A percentile compares a stretch with the other conserved stretches of the same genome.
Conservation (phyloP, 2,888 invertebrate species). For the Cancer borealis region DNA sequence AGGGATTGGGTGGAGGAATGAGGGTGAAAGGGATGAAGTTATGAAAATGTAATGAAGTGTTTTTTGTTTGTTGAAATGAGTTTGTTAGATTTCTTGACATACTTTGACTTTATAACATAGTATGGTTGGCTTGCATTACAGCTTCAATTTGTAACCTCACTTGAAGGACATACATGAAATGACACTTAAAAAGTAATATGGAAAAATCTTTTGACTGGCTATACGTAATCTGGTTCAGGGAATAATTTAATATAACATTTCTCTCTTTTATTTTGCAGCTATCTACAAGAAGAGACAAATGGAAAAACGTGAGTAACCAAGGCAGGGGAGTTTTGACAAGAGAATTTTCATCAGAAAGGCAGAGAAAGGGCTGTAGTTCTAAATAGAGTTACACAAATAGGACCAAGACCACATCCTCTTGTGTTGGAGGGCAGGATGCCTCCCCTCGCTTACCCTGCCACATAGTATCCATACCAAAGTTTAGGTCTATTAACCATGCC, state of each 20-base stretch:
- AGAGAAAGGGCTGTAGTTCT: conserved; percentile 60
- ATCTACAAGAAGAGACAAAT: conserved; percentile 71
- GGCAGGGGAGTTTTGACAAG: conserved; percentile 37
- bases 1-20: neutral
- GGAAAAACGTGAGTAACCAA: conserved; percentile 71
- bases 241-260: neutral
- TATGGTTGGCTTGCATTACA: no score
- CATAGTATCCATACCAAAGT: conserved; percentile 74
- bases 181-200: no score
- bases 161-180: no score
- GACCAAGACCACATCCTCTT: conserved; percentile 49
- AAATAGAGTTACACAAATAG: conserved; percentile 50
- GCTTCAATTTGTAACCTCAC: no score
- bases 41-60: no score
- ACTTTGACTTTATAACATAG: no score
- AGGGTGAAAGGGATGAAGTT: no score
- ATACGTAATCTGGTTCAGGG: neutral
- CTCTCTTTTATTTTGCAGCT: conserved; percentile 46
- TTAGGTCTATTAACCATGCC: conserved; percentile 61
- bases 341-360: conserved; percentile 37
- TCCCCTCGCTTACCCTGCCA: conserved; percentile 31
- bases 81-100: no score
- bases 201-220: neutral
- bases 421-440: conserved; percentile 18
- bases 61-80: no score